These are phyloP conservation scores for Bombus confusus DNA, from an alignment of 1,140 invertebrate genomes.

Conservation along the genomic window DNA sequence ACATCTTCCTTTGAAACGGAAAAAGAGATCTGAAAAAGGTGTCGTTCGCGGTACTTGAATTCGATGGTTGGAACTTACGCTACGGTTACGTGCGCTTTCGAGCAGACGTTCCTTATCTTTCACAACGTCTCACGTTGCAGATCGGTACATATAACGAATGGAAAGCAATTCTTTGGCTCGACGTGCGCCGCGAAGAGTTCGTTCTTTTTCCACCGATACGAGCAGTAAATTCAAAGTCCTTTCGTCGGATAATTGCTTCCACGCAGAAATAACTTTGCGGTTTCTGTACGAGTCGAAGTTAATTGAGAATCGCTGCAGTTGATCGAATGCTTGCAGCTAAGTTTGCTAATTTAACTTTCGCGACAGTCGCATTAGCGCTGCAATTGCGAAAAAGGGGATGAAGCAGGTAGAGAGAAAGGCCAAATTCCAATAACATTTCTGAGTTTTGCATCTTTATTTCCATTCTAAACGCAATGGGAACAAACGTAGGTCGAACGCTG, in stretches of 20 bases:
- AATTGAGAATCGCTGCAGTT: background rate
- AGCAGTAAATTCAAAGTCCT: no score
- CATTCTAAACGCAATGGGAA: background rate
- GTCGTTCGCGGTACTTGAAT: background rate
- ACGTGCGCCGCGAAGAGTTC: background rate
- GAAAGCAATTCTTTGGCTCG: background rate
- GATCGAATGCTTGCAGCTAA: constrained; percentile 6
- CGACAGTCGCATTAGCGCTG: background rate
- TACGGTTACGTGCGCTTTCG: no score
- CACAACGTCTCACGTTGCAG: no score
- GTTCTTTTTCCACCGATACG: background rate
- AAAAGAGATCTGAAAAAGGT: background rate
- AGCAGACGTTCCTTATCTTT: no score
- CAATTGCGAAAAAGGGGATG: background rate
- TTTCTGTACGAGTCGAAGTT: background rate
- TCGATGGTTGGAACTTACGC: background rate
- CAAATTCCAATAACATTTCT: background rate
- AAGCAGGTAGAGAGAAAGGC: background rate
- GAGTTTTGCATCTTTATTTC: background rate
- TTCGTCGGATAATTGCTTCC: background rate
- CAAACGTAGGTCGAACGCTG: background rate
- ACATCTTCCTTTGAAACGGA: background rate
- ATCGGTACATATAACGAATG: background rate
- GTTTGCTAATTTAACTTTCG: constrained; percentile 23
- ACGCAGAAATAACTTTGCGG: background rate